phyloP scores from a whole-genome alignment of 2,797 vertebrate species.

The Anguilla pacifica region DNA sequence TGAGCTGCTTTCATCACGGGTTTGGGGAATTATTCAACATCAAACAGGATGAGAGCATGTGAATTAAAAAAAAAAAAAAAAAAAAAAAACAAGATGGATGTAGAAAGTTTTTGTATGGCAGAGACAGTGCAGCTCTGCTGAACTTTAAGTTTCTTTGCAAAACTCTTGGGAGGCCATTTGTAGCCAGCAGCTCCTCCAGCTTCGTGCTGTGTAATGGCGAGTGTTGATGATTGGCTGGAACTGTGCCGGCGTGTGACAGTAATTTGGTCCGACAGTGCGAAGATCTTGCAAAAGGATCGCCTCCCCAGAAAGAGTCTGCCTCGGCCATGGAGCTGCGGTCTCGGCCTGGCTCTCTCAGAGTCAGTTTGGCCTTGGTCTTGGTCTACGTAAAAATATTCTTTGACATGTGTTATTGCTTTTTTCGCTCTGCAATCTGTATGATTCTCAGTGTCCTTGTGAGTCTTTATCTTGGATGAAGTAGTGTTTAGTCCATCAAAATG shows the following conservation, averaged over 20 bases:
- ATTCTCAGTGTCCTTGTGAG: not conserved
- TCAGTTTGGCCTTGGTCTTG: not conserved
- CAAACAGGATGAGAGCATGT: not conserved
- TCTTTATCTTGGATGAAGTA: not conserved
- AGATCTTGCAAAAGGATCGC: not conserved
- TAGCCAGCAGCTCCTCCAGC: not conserved
- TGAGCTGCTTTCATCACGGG: not conserved
- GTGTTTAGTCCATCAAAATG: not conserved
- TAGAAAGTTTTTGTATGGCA: not conserved
- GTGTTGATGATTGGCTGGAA: not conserved
- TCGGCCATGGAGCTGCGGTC: not conserved
- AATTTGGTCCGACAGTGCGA: not conserved
- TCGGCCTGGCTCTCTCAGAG: not conserved
- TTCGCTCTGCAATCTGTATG: not conserved
- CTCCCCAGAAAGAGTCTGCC: not conserved
- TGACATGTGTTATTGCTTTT: not conserved
- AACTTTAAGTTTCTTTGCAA: not conserved
- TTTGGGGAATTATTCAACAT: not conserved
- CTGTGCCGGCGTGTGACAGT: not conserved
- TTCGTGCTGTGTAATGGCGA: not conserved
- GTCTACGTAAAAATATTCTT: not conserved
- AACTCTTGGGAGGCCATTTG: not conserved
- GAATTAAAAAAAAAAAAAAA: not conserved
- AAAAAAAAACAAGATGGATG: not conserved
- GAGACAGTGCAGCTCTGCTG: not conserved